A percentile compares a stretch with the other conserved stretches of the same genome.
Conservation (phyloP, 35 echinoderm and acorn worm species). For the Acanthaster planci region DNA sequence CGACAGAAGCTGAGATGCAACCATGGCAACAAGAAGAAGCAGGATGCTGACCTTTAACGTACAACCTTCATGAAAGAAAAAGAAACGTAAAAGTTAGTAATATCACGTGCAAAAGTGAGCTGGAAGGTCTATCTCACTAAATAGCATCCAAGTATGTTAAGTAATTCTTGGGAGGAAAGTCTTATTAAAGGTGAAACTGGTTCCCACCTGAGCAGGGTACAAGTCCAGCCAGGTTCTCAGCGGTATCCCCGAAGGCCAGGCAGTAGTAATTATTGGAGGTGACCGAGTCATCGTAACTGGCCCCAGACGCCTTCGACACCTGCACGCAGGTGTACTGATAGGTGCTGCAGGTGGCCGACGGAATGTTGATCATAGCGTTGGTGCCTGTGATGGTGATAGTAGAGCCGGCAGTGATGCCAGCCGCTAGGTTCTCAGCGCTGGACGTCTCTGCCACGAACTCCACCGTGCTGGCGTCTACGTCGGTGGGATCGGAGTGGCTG, state of each 20-base stretch:
- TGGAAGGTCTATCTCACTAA: too few species aligned
- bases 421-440: slow-evolving; percentile 35
- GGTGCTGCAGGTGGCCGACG: slow-evolving; percentile 21
- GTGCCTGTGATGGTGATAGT: slow-evolving; percentile 42
- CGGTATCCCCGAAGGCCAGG: slow-evolving; percentile 51
- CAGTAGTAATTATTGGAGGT: slow-evolving; percentile 68
- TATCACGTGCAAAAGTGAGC: too few species aligned
- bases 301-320: slow-evolving; percentile 44
- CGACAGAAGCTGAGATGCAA: neutral
- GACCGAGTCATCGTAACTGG: slow-evolving; percentile 38
- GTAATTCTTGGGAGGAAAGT: neutral
- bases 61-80: slow-evolving; percentile 25
- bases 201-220: slow-evolving; percentile 64
- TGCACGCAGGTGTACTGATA: slow-evolving; percentile 54
- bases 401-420: slow-evolving; percentile 36
- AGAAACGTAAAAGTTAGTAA: neutral
- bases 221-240: slow-evolving; percentile 49
- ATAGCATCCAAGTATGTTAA: too few species aligned
- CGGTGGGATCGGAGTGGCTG: slow-evolving; percentile 43
- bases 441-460: slow-evolving; percentile 1
- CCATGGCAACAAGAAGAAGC: slow-evolving; percentile 11
- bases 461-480: neutral
- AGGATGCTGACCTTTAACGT: slow-evolving; percentile 29
- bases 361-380: slow-evolving; percentile 62
- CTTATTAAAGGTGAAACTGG: neutral